Evolutionary conservation across 2,888 invertebrate genomes (phyloP), one percentile per base, ranked within the genome.

Genomic region (Didymodactylos carnosus): DNA sequence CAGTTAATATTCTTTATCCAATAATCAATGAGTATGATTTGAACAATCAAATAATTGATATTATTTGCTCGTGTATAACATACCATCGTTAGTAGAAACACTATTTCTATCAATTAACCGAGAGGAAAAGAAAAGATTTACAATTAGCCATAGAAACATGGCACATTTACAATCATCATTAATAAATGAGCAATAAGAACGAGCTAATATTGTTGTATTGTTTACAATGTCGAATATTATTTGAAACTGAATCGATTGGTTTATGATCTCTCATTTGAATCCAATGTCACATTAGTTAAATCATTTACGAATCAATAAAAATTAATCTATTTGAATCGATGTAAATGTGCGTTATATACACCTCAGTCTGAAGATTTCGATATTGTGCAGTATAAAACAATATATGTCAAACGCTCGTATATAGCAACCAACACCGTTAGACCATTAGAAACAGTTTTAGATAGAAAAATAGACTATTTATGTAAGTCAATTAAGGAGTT

Each of bases 291-390:
- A 39, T 74, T 74, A 53, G 43, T 74, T 23, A 89, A 89, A 78
- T 95, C 95, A 0, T 91, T 94, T 1, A 88, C 88, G 71, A 94
- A 97, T 81, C 83, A 86, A 51, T 87, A 89, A 73, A 99, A 99
- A 84, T 87, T 90, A 10, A 87, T 89, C 19, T 84, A 98, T 27
- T 85, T 98, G n/a, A 85, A 87, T 43, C 84, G 88, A 75, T 89
- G 91, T 78, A 87, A 88, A 73, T 89, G 91, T 77, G 84, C 99
- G 27, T 81, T 98, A 29, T 99, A 99, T 81, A 99, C 98, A 11
- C 98, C 98, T 2, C 88, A 89, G 4, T 91, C 91, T 81, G 98
- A 99, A 83, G 98, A 99, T 85, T 98, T 98, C 86, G 98, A 98
- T 8, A 99, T 99, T 79, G 98, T 98, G 11, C 98, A 98, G 0